A percentile compares a stretch with the other conserved stretches of the same genome.
Evolutionary conservation across 1,140 invertebrate genomes (phyloP).

Genomic region (Centruroides vittatus): DNA sequence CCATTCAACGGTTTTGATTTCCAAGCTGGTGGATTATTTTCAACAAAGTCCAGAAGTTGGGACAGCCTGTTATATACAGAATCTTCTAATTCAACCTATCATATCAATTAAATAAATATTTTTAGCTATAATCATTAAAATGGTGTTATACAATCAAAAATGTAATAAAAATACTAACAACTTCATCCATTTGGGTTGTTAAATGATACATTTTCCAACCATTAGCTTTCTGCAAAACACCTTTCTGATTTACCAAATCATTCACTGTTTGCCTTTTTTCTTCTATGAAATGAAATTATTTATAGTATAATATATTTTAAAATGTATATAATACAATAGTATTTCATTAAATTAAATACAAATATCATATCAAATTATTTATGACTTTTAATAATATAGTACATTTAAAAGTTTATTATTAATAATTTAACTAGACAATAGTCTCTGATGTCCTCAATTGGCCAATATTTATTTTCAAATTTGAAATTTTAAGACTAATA

Average conservation of each 20-base stretch:
- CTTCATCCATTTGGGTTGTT: conserved; percentile 78
- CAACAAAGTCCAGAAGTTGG: conserved; percentile 8
- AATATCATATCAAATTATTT: too few relatives aligned
- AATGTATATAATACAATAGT: too few relatives aligned
- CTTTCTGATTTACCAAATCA: conserved; percentile 76
- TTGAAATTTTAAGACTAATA: too few relatives aligned
- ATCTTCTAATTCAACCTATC: conserved; percentile 10
- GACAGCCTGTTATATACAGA: conserved; percentile 9
- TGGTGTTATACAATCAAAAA: background rate
- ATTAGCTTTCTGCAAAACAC: conserved; percentile 73
- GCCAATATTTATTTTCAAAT: too few relatives aligned
- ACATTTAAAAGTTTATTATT: too few relatives aligned
- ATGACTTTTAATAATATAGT: too few relatives aligned
- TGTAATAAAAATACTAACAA: conserved; percentile 33
- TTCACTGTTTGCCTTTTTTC: conserved; percentile 65
- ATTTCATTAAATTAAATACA: too few relatives aligned
- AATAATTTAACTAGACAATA: too few relatives aligned
- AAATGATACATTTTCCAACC: conserved; percentile 92
- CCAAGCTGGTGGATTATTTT: conserved; percentile 6
- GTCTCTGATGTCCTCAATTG: too few relatives aligned
- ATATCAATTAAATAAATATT: too few relatives aligned
- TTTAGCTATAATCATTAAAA: too few relatives aligned
- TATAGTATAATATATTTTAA: too few relatives aligned
- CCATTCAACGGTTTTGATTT: conserved; percentile 3
- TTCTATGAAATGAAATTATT: conserved; percentile 32